Conservation (phyloP, 2,113 vertebrate genomes). For the Hippocampus barbouri region DNA sequence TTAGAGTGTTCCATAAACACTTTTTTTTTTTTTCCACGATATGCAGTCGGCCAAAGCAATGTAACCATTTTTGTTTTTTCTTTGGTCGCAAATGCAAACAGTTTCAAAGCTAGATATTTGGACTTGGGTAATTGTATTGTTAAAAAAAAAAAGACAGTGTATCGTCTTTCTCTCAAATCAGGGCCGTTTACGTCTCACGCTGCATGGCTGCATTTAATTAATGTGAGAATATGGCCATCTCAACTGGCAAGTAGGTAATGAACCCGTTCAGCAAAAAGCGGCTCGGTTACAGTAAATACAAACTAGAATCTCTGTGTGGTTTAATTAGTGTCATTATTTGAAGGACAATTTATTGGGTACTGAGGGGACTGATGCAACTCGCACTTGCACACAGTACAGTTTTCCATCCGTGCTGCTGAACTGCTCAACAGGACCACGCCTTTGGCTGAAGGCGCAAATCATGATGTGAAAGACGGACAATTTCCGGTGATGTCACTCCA, state of each 20-base stretch:
- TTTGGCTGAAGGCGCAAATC: not conserved
- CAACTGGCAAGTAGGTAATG: not conserved
- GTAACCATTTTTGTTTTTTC: too few relatives aligned
- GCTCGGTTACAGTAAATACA: not conserved
- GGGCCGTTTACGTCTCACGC: not conserved
- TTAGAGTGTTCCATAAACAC: too few relatives aligned
- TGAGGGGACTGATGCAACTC: not conserved
- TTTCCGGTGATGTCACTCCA: not conserved
- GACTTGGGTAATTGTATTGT: not conserved
- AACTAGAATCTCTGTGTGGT: not conserved
- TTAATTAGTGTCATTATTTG: not conserved
- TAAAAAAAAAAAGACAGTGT: not conserved
- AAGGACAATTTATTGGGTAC: not conserved
- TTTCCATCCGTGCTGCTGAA: too few relatives aligned
- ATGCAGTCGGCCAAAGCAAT: too few relatives aligned
- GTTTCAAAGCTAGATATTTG: not conserved
- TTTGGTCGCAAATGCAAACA: too few relatives aligned
- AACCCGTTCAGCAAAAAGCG: not conserved
- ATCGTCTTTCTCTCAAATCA: not conserved
- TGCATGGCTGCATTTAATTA: not conserved
- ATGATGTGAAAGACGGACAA: not conserved
- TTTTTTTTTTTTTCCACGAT: too few relatives aligned
- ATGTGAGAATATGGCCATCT: not conserved
- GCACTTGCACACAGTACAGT: not conserved
- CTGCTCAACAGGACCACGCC: too few relatives aligned